phyloP scores from a whole-genome alignment of 1,140 invertebrate species.

The Augochlora pura region DNA sequence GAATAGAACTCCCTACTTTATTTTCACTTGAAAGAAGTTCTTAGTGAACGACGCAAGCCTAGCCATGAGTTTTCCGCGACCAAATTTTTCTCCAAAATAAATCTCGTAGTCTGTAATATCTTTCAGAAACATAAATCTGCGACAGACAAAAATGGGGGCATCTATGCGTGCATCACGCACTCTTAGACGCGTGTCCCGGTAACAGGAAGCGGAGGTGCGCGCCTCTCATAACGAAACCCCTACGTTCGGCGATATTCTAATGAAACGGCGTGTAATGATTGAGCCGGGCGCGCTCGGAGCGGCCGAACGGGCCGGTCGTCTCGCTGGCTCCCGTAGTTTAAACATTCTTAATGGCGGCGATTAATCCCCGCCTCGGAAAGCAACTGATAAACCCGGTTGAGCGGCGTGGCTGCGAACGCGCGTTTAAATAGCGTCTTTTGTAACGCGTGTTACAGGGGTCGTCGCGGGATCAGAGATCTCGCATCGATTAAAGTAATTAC shows the following conservation, averaged over 20 bases:
- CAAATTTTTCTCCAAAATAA: too few relatives aligned
- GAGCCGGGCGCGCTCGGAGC: constrained; percentile 44
- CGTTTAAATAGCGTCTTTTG: constrained; percentile 8
- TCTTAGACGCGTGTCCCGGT: constrained; percentile 53
- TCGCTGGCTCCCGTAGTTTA: background rate
- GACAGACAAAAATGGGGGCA: constrained; percentile 10
- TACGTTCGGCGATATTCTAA: constrained; percentile 77
- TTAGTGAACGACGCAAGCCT: too few relatives aligned
- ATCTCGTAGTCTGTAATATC: too few relatives aligned
- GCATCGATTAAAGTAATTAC: constrained; percentile 47
- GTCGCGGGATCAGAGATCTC: constrained; percentile 29
- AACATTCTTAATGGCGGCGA: background rate
- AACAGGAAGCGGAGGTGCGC: constrained; percentile 68
- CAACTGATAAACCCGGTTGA: background rate
- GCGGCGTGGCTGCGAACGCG: background rate
- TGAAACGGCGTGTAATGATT: constrained; percentile 74
- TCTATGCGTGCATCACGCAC: constrained; percentile 70
- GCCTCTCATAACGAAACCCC: constrained; percentile 76
- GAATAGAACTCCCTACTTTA: too few relatives aligned
- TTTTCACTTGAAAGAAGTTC: too few relatives aligned
- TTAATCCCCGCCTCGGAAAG: background rate
- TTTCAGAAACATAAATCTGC: background rate
- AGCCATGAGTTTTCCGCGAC: too few relatives aligned
- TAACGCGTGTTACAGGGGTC: constrained; percentile 19
- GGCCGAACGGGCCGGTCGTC: constrained; percentile 23